Conservation (phyloP, 92 coral and sea anemone genomes). For the Porites rus region DNA sequence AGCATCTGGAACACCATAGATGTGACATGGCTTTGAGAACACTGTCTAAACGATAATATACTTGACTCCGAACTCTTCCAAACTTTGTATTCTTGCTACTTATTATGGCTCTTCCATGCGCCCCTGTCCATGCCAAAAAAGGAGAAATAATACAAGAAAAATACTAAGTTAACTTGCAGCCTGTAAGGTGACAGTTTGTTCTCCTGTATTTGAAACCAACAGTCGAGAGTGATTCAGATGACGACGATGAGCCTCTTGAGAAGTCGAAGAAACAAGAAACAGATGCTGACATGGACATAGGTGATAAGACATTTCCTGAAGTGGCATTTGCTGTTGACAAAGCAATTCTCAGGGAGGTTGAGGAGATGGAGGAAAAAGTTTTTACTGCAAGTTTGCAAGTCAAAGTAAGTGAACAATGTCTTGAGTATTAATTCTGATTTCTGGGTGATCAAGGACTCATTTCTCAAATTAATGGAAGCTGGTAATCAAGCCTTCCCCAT, state of each 20-base stretch:
- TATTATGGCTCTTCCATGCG: too few species aligned
- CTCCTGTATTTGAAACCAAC: background rate
- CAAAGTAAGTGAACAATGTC: conserved; percentile 62
- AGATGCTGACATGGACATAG: conserved; percentile 28
- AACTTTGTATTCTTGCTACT: too few species aligned
- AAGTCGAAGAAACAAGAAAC: conserved; percentile 42
- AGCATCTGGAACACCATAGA: too few species aligned
- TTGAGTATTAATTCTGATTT: too few species aligned
- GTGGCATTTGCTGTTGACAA: conserved; percentile 93
- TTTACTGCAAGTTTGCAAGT: conserved; percentile 97
- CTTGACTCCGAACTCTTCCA: too few species aligned
- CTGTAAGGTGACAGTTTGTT: too few species aligned
- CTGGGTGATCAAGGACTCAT: too few species aligned
- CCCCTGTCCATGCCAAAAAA: too few species aligned
- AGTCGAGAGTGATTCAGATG: conserved; percentile 65
- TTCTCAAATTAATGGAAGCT: background rate
- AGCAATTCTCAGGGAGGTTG: conserved; percentile 85
- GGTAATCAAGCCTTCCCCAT: background rate
- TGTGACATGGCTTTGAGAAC: too few species aligned
- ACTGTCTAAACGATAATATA: too few species aligned
- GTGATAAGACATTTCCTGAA: conserved; percentile 83
- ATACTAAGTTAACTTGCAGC: too few species aligned
- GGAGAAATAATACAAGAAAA: too few species aligned
- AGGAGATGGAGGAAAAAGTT: conserved; percentile 97
- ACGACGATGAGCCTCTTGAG: conserved; percentile 69